Base-by-base conservation (phyloP, 1,140 invertebrate genomes). In the Drosophila prosaltans region DNA sequence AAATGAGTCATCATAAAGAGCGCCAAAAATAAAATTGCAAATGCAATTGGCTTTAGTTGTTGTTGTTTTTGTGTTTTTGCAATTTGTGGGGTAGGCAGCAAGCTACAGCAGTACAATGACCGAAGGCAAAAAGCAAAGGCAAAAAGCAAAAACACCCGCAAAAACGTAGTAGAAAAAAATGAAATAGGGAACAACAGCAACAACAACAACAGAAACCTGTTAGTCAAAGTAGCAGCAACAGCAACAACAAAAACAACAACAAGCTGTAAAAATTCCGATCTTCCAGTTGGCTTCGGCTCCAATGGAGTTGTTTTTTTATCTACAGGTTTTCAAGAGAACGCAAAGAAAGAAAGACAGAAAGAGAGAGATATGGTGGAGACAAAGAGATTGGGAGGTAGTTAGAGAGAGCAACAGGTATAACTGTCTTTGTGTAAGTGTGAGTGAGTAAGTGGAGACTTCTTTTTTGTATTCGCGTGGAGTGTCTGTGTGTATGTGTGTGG, bases 251-350 rank as follows among this genome's bases (percentile, higher is more conserved):
- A n/a, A 78, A 65, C 62, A 70, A 65, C 67, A 68, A 75, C 72
- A 63, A 73, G 84, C 80, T 83, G 68, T 88, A 88, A 83, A 88
- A 88, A 88, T 88, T 88, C 83, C 83, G 58, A 89, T 88, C 84
- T 88, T 88, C 83, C 83, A 88, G 83, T 80, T 75, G 65, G 83
- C 77, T 74, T 59, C 68, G 59, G 66, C 77, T 83, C 66, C 69
- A 69, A 41, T 78, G 74, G 72, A 78, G 72, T 81, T 43, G 36
- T 39, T 59, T 11, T 21, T 65, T 55, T 65, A 41, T 65, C 45
- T 54, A 54, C 63, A 28, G 63, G 63, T 65, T 65, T 54, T 45
- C 40, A 51, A 45, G 57, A 59, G 57, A 51, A 51, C n/a, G n/a
- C 45, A 51, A 51, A 59, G 16, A 59, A 21, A 59, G 55, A 58